A percentile compares a stretch with the other conserved stretches of the same genome.
Evolutionary conservation across 2,797 vertebrate species (phyloP).

Genomic region (Channallabes apus): DNA sequence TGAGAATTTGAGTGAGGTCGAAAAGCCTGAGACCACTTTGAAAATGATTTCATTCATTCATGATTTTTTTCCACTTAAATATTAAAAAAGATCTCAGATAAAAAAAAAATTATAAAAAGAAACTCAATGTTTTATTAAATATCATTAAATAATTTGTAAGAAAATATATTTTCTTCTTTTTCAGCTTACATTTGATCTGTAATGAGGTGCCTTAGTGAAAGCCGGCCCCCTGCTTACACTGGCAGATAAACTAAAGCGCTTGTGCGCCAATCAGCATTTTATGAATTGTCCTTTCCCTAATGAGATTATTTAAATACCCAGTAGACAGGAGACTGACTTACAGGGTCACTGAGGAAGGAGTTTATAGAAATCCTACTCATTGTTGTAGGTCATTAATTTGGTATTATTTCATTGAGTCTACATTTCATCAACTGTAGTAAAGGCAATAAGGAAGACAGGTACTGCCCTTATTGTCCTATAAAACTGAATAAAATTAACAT

Average conservation of each 20-base stretch:
- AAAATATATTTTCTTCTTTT: no score
- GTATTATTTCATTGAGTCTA: not conserved
- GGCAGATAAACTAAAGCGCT: not conserved
- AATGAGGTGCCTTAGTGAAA: not conserved
- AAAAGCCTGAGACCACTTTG: no score
- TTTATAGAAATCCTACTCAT: conserved; percentile 44
- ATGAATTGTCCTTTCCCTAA: conserved; percentile 53
- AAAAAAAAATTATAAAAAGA: no score
- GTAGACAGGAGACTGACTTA: conserved; percentile 40
- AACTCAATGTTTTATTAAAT: no score
- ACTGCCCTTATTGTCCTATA: not conserved
- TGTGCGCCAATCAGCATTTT: conserved; percentile 43
- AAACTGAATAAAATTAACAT: not conserved
- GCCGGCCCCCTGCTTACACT: not conserved
- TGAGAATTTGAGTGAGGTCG: no score
- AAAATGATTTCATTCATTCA: no score
- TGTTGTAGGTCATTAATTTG: conserved; percentile 17
- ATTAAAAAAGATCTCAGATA: no score
- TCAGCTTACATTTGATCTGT: no score
- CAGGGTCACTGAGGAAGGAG: conserved; percentile 38
- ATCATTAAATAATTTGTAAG: no score
- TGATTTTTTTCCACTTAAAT: no score
- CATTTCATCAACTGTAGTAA: conserved; percentile 9
- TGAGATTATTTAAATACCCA: conserved; percentile 54
- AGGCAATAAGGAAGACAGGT: not conserved